phyloP scores from a whole-genome alignment of 2,797 vertebrate genomes.

The Rhinatrema bivittatum region DNA sequence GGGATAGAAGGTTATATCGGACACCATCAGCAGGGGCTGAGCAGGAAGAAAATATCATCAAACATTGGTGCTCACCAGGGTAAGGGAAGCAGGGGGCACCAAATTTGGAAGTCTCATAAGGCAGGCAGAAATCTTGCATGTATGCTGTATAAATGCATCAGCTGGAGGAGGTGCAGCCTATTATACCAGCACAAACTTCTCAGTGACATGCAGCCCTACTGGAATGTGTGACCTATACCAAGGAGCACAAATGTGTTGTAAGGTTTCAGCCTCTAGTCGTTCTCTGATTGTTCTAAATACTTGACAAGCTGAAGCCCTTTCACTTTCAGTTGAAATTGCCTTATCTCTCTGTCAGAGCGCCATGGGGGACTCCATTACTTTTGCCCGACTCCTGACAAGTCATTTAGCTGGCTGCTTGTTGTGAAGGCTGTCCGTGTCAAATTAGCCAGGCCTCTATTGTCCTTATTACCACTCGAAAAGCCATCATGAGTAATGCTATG shows the following conservation, averaged over 20 bases:
- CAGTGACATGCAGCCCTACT: slow-evolving; percentile 50
- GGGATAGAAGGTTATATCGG: too few species aligned
- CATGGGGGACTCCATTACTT: slow-evolving; percentile 92
- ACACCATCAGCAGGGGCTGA: too few species aligned
- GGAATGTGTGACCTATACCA: slow-evolving; percentile 64
- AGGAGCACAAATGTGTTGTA: slow-evolving; percentile 70
- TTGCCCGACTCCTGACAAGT: slow-evolving; percentile 73
- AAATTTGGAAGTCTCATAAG: too few species aligned
- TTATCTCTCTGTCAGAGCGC: slow-evolving; percentile 87
- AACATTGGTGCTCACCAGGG: too few species aligned
- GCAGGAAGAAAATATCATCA: too few species aligned
- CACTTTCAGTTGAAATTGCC: slow-evolving; percentile 78
- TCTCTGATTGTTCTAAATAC: slow-evolving; percentile 86
- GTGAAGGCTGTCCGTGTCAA: slow-evolving; percentile 92
- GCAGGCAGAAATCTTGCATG: too few species aligned
- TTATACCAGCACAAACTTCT: slow-evolving; percentile 37
- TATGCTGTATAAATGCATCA: too few species aligned
- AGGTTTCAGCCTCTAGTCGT: slow-evolving; percentile 75
- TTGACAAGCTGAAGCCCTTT: slow-evolving; percentile 76
- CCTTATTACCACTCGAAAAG: slow-evolving; percentile 89
- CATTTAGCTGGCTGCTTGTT: slow-evolving; percentile 75
- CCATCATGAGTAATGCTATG: slow-evolving; percentile 95
- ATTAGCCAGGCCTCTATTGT: slow-evolving; percentile 92
- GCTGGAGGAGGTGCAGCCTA: slow-evolving; percentile 36
- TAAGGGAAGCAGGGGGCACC: too few species aligned